These are phyloP conservation scores for Dione vanillae DNA, from an alignment of 2,888 invertebrate species.

Conservation along the genomic window DNA sequence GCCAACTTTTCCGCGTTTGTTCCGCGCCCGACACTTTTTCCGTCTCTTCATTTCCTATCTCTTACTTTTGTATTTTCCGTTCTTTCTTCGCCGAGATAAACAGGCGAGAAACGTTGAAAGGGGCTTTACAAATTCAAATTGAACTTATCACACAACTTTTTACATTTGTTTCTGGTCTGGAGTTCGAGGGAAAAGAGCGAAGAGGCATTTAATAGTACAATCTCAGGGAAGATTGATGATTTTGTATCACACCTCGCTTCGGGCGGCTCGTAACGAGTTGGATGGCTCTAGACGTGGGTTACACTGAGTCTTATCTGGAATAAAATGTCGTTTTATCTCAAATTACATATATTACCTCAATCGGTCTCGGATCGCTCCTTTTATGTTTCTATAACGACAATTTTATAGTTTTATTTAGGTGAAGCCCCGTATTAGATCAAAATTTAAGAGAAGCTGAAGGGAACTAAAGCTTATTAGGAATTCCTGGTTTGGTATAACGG, in stretches of 20 bases:
- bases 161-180: conserved; percentile 84
- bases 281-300: conserved; percentile 81
- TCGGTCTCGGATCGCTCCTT: conserved; percentile 71
- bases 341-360: conserved; percentile 84
- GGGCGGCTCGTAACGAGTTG: conserved; percentile 82
- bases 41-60: conserved; percentile 85
- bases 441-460: background rate
- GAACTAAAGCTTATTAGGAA: background rate
- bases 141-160: conserved; percentile 85
- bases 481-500: background rate
- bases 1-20: conserved; percentile 83
- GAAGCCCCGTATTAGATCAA: background rate
- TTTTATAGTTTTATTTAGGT: conserved; percentile 46
- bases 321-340: conserved; percentile 83
- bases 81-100: conserved; percentile 82
- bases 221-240: conserved; percentile 84
- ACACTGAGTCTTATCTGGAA: conserved; percentile 82
- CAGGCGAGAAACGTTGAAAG: conserved; percentile 84
- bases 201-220: conserved; percentile 84
- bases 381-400: conserved; percentile 62
- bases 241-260: conserved; percentile 85
- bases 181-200: conserved; percentile 82
- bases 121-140: conserved; percentile 85
- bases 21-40: conserved; percentile 83
- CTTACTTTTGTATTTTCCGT: conserved; percentile 84